phyloP scores from a whole-genome alignment of 2,113 vertebrate species.

The Nycticebus coucang region DNA sequence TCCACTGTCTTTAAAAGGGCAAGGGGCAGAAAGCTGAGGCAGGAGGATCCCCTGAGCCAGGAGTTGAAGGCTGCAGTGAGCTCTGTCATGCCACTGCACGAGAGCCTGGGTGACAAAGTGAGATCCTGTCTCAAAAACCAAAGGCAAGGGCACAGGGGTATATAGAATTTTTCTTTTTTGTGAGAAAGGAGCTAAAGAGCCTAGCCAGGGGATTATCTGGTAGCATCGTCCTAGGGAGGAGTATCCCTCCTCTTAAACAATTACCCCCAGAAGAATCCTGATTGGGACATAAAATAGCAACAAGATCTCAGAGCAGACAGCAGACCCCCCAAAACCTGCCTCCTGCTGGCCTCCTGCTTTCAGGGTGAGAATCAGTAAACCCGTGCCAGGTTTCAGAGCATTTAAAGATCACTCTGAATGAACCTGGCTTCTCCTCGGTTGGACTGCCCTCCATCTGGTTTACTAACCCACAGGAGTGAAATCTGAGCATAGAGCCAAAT shows the following conservation, averaged over 20 bases:
- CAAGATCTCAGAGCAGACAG: neutral
- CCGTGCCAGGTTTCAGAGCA: neutral
- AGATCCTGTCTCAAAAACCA: no score
- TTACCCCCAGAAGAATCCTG: neutral
- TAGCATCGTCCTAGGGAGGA: neutral
- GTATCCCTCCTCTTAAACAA: neutral
- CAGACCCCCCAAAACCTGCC: neutral
- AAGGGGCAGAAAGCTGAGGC: neutral
- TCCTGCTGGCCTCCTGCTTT: neutral
- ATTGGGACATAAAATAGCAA: neutral
- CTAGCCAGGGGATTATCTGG: neutral
- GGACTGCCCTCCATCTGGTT: conserved; percentile 32
- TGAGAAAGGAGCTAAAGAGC: neutral
- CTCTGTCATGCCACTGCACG: no score
- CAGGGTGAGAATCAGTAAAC: neutral
- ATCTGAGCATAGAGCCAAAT: conserved; percentile 3
- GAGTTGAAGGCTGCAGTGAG: no score
- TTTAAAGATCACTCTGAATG: neutral
- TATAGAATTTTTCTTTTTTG: neutral
- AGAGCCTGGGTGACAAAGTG: no score
- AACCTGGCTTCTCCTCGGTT: neutral
- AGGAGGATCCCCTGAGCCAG: no score
- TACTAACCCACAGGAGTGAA: neutral
- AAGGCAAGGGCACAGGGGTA: neutral
- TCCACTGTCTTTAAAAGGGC: neutral